phyloP scores from a whole-genome alignment of 2,888 invertebrate genomes.

The Spodoptera picta region DNA sequence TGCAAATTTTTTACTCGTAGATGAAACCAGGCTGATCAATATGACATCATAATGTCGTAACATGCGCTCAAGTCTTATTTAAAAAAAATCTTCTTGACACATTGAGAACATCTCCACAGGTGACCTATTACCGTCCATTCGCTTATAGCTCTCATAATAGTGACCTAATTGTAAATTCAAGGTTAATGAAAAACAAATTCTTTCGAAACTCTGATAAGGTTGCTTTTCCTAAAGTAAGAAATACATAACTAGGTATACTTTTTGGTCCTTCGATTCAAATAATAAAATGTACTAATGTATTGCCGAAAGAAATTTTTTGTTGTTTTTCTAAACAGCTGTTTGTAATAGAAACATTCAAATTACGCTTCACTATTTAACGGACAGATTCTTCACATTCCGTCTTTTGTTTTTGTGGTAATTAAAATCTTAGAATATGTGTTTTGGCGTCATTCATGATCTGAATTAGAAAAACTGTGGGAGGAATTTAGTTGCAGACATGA shows the following conservation, averaged over 20 bases:
- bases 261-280: neutral
- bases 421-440: slow-evolving; percentile 21
- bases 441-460: slow-evolving; percentile 10
- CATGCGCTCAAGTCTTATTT: slow-evolving; percentile 10
- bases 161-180: slow-evolving; percentile 18
- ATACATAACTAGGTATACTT: neutral
- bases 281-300: neutral
- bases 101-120: slow-evolving; percentile 10
- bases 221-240: neutral
- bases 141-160: neutral
- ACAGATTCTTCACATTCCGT: slow-evolving; percentile 17
- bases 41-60: slow-evolving; percentile 26
- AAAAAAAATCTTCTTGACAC: slow-evolving; percentile 32
- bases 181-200: slow-evolving; percentile 18
- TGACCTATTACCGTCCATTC: slow-evolving; percentile 6
- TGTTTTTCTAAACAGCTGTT: neutral
- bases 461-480: slow-evolving; percentile 23
- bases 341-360: slow-evolving; percentile 18
- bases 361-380: slow-evolving; percentile 7
- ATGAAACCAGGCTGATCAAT: neutral
- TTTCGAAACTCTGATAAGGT: neutral
- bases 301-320: neutral
- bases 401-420: slow-evolving; percentile 32
- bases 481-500: slow-evolving; percentile 2
- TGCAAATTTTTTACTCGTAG: neutral